Evolutionary conservation across 2,888 invertebrate genomes (phyloP).

Genomic region (Lasioglossum lativentre): DNA sequence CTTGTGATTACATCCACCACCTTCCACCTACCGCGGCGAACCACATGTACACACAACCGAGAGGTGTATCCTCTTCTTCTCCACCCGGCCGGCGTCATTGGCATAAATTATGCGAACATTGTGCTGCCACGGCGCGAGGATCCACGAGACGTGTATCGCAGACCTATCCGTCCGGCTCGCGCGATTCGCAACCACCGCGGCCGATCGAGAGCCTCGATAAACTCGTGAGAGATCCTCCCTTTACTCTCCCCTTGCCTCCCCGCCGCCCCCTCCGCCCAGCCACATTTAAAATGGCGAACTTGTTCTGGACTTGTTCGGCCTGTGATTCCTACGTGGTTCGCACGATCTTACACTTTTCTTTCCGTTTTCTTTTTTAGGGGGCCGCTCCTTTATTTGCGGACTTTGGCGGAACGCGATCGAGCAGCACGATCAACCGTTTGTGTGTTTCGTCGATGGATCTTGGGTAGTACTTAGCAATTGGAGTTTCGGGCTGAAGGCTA

Average conservation of each 20-base stretch:
- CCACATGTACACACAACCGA: conserved; percentile 42
- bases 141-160: conserved; percentile 41
- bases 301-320: conserved; percentile 8
- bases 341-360: background rate
- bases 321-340: background rate
- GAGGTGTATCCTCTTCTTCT: conserved; percentile 46
- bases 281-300: conserved; percentile 25
- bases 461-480: background rate
- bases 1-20: conserved; percentile 75
- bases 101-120: conserved; percentile 76
- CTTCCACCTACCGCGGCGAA: conserved; percentile 67
- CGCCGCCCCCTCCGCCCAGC: background rate
- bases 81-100: conserved; percentile 64
- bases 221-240: conserved; percentile 36
- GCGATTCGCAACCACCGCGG: conserved; percentile 41
- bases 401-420: background rate
- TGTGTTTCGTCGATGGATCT: background rate
- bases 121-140: conserved; percentile 52
- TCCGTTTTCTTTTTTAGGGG: background rate
- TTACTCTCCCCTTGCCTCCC: background rate
- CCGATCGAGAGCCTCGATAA: conserved; percentile 52
- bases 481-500: too few relatives aligned
- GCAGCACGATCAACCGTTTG: background rate
- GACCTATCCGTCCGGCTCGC: conserved; percentile 43
- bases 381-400: background rate